Conservation (phyloP, 2,797 vertebrate genomes). For the Neopelma chrysocephalum region DNA sequence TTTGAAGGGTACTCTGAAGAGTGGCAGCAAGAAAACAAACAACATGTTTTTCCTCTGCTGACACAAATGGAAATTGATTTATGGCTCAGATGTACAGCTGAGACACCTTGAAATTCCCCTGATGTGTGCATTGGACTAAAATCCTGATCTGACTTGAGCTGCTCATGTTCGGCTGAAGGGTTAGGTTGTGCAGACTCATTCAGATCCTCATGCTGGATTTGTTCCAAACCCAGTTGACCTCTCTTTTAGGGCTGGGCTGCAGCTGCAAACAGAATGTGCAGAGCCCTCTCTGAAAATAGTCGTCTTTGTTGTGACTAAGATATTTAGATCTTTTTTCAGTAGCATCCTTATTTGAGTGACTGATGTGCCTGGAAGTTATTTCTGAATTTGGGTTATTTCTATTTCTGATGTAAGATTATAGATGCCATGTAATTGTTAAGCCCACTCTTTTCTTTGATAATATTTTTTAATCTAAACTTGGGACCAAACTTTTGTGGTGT, state of each 20-base stretch:
- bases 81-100: background rate
- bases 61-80: conserved; percentile 8
- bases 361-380: conserved; percentile 71
- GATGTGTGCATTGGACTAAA: conserved; percentile 18
- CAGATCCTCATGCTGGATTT: background rate
- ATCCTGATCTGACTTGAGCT: background rate
- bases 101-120: background rate
- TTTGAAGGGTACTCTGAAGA: background rate
- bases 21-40: background rate
- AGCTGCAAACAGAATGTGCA: conserved; percentile 61
- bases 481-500: conserved; percentile 37
- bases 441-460: conserved; percentile 57
- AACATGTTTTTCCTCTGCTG: background rate
- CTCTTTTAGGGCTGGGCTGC: conserved; percentile 35
- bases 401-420: conserved; percentile 64
- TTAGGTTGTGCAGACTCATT: background rate
- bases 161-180: background rate
- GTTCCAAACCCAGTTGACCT: conserved; percentile 9
- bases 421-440: conserved; percentile 45
- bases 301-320: conserved; percentile 74
- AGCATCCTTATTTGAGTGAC: conserved; percentile 70
- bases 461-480: conserved; percentile 46
- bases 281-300: conserved; percentile 70
- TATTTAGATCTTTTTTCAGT: conserved; percentile 65
- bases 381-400: conserved; percentile 72